These are phyloP conservation scores for Callithrix jacchus DNA, from an alignment of 2,113 vertebrate species.

Conservation along the genomic window DNA sequence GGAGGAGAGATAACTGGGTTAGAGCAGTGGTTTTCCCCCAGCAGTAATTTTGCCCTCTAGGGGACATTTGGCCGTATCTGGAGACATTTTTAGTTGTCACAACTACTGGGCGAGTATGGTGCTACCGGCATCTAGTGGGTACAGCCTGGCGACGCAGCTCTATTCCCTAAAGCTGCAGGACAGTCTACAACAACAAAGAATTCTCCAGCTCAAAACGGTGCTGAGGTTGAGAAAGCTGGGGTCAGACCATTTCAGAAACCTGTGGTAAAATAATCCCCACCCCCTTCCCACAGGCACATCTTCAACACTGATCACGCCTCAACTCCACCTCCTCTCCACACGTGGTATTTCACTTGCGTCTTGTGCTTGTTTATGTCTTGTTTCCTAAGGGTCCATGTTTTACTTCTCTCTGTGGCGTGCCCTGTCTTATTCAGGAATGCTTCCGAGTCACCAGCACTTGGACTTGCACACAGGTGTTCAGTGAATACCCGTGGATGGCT, in stretches of 20 bases:
- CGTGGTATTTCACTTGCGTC: neutral
- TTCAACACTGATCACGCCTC: neutral
- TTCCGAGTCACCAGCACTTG: neutral
- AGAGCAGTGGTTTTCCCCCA: neutral
- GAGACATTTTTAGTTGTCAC: neutral
- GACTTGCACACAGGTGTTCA: neutral
- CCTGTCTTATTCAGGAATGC: neutral
- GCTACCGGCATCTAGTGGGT: neutral
- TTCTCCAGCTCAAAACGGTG: neutral
- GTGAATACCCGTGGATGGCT: neutral
- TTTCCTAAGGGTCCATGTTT: neutral
- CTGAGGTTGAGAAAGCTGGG: neutral
- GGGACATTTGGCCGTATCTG: neutral
- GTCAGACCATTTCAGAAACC: neutral
- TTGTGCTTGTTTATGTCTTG: neutral
- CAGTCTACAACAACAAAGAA: neutral
- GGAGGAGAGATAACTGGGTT: neutral
- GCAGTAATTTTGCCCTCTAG: neutral
- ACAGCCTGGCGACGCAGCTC: neutral
- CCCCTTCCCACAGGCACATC: too few species aligned
- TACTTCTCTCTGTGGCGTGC: neutral
- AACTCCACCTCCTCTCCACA: neutral
- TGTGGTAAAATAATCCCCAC: neutral
- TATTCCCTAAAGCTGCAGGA: neutral
- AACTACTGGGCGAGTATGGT: too few species aligned